A percentile compares a stretch with the other conserved stretches of the same genome.
phyloP scores from a whole-genome alignment of 2,113 vertebrate species.

The Rhegmatorhina hoffmannsi region DNA sequence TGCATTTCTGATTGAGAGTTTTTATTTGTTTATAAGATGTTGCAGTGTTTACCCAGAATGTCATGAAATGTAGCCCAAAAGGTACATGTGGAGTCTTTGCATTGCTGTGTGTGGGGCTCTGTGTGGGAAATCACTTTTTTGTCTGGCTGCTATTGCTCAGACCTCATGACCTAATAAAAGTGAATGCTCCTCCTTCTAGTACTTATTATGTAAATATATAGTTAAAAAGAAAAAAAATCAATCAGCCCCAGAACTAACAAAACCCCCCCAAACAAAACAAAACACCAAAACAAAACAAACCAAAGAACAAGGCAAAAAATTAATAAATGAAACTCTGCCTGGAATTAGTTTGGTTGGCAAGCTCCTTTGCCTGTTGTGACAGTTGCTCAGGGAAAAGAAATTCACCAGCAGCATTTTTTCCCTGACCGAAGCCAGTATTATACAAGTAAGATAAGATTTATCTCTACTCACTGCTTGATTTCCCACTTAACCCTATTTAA shows the following conservation, averaged over 20 bases:
- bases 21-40: not conserved
- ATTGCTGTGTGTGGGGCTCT: accelerated
- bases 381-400: constrained; percentile 30
- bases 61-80: not conserved
- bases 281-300: too few relatives aligned
- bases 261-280: not conserved
- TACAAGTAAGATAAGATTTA: not conserved
- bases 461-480: not conserved
- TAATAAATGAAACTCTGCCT: not conserved
- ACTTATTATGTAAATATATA: not conserved
- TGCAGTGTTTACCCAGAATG: not conserved
- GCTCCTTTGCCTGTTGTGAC: not conserved
- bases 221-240: not conserved
- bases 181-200: not conserved
- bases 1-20: not conserved
- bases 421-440: not conserved
- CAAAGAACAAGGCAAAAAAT: not conserved
- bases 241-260: not conserved
- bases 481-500: constrained; percentile 25
- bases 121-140: not conserved
- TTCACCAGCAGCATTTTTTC: not conserved
- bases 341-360: not conserved
- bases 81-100: not conserved
- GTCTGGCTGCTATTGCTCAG: not conserved
- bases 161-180: not conserved